Evolutionary conservation across 2,888 invertebrate species (phyloP), one percentile per base, ranked within the genome.

Genomic region (Myopa testacea): DNA sequence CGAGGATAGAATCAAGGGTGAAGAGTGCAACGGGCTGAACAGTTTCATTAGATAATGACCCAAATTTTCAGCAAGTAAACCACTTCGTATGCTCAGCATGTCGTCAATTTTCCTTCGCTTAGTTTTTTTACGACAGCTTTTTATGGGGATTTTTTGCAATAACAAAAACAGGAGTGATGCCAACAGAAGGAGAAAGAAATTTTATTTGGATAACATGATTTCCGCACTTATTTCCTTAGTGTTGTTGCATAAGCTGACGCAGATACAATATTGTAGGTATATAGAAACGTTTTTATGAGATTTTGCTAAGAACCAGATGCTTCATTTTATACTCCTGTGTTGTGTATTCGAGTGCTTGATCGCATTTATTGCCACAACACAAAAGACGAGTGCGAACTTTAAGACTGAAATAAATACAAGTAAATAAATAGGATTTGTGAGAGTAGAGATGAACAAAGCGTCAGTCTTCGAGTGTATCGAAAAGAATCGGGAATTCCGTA

Each of bases 131-230:
- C n/a, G 26, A 10, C 26, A 60, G 10, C 34, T 63, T 26, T 50
- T 63, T 63, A 26, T 4, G 26, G 26, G 34, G 26, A 63, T 63
- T 63, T 63, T n/a, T 60, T 60, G 7, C 60, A 16, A n/a, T 2
- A 14, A 50, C 14, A 12, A 3, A 55, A 5, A 4, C 1, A n/a
- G 55, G 16, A 55, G 55, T 55, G 45, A 55, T 16, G 62, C 6
- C 5, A 10, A 19, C 62, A 6, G 62, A 12, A 26, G 12, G 26
- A 19, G 34, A 7, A 68, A 55, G 34, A 80, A 80, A 81, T 79
- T 79, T 79, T 79, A 80, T 80, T 81, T 79, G 78, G 77, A 79
- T 80, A 79, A 80, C 75, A 75, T 75, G 80, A 79, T 81, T 81
- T 81, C 74, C 80, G 69, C 73, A 75, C 80, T 79, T 79, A 80